Percentiles rank a stretch among this genome's conserved stretches.
Evolutionary conservation across 2,113 vertebrate species (phyloP).

Genomic region (Barnardius zonarius): DNA sequence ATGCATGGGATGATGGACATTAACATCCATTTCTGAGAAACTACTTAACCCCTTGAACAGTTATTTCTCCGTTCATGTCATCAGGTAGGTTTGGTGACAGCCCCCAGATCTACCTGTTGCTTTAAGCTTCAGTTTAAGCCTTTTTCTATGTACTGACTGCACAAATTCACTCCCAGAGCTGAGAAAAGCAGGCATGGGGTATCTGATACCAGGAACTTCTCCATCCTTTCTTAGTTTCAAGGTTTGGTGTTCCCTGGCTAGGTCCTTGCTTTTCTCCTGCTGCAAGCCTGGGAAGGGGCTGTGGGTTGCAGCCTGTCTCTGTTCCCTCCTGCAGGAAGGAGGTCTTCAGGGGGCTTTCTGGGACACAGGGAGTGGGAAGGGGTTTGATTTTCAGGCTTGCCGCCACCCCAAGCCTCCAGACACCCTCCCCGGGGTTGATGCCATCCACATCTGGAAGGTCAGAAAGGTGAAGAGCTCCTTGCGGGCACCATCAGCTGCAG

Average conservation of each 20-base stretch:
- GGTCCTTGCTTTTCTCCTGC: neutral
- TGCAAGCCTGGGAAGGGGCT: neutral
- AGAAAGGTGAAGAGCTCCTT: neutral
- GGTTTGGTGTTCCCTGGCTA: neutral
- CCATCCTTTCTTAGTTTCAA: neutral
- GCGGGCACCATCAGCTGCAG: neutral
- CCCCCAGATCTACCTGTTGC: neutral
- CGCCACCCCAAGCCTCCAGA: neutral
- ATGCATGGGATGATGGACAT: fast-evolving
- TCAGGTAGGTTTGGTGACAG: neutral
- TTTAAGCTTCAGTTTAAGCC: neutral
- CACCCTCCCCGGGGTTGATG: neutral
- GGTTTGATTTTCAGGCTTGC: neutral
- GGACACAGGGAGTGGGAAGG: neutral
- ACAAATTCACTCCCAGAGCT: neutral
- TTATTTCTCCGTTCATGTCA: neutral
- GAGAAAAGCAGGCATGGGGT: neutral
- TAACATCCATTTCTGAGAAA: neutral
- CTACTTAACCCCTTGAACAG: neutral
- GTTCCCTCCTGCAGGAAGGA: fast-evolving
- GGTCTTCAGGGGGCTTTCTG: neutral
- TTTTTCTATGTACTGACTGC: neutral
- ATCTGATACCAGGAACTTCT: neutral
- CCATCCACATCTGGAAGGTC: neutral
- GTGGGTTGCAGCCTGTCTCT: fast-evolving